A percentile compares a stretch with the other conserved stretches of the same genome.
These are phyloP conservation scores for Colletes collaris DNA, from an alignment of 2,888 invertebrate species.

Conservation along the genomic window DNA sequence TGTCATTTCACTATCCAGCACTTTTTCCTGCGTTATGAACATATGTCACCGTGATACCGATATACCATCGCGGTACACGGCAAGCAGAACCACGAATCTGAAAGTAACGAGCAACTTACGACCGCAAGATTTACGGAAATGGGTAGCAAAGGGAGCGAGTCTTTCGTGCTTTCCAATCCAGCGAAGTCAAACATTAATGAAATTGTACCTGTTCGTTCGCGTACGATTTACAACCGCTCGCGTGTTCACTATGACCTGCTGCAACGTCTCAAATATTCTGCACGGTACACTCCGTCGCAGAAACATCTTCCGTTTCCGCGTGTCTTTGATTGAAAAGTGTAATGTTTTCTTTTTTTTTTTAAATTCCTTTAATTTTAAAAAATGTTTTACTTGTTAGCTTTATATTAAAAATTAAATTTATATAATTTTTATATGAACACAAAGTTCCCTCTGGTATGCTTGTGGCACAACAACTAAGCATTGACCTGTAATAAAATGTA, in stretches of 20 bases:
- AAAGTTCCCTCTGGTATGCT: no score
- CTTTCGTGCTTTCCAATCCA: slow-evolving; percentile 28
- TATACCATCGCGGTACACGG: background rate
- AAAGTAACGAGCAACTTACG: slow-evolving; percentile 23
- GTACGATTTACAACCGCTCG: slow-evolving; percentile 26
- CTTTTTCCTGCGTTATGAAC: background rate
- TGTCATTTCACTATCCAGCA: background rate
- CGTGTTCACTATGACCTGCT: background rate
- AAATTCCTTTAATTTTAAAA: no score
- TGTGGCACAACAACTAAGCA: no score
- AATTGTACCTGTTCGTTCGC: slow-evolving; percentile 26
- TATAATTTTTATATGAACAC: no score
- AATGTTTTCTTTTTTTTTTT: no score
- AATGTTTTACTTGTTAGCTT: no score
- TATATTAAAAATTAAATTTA: no score
- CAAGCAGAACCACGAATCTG: slow-evolving; percentile 13
- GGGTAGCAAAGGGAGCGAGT: background rate
- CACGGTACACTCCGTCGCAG: background rate
- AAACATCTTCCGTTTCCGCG: background rate
- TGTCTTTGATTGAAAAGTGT: no score
- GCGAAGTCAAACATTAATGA: slow-evolving; percentile 47
- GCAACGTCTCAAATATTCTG: background rate
- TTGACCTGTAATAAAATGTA: no score
- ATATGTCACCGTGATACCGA: slow-evolving; percentile 11
- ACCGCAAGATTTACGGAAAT: slow-evolving; percentile 15